These are phyloP conservation scores for Mormoops blainvillei DNA, from an alignment of 2,113 vertebrate species.

Conservation along the genomic window DNA sequence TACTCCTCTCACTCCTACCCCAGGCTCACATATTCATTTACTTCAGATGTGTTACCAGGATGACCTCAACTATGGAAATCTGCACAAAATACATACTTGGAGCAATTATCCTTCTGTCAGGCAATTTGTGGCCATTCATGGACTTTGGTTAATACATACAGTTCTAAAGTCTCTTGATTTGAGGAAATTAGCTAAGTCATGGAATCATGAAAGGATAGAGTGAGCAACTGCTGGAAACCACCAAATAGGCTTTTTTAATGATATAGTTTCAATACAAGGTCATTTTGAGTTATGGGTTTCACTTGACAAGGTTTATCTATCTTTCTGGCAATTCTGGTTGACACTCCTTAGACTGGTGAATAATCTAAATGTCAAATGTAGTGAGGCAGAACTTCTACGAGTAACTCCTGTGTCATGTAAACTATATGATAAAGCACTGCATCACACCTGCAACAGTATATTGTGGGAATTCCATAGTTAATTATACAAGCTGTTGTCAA, in stretches of 20 bases:
- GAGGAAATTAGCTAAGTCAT: background rate
- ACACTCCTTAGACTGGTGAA: slow-evolving; percentile 21
- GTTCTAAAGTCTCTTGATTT: background rate
- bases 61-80: background rate
- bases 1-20: background rate
- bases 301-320: background rate
- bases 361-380: slow-evolving; percentile 40
- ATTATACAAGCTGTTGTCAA: slow-evolving; percentile 17
- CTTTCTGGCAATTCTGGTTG: slow-evolving; percentile 62
- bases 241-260: background rate
- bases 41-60: background rate
- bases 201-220: background rate
- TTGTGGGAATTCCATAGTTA: background rate
- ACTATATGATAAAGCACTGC: background rate
- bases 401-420: slow-evolving; percentile 28
- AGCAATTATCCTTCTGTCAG: background rate
- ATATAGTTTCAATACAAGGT: background rate
- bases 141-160: background rate
- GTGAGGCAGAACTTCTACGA: slow-evolving; percentile 13
- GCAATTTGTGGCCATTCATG: background rate
- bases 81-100: background rate
- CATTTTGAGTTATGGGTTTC: background rate
- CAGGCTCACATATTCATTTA: background rate
- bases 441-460: background rate
- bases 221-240: background rate